Base-by-base conservation (phyloP, 2,888 invertebrate genomes). In the Drosophila prostipennis region DNA sequence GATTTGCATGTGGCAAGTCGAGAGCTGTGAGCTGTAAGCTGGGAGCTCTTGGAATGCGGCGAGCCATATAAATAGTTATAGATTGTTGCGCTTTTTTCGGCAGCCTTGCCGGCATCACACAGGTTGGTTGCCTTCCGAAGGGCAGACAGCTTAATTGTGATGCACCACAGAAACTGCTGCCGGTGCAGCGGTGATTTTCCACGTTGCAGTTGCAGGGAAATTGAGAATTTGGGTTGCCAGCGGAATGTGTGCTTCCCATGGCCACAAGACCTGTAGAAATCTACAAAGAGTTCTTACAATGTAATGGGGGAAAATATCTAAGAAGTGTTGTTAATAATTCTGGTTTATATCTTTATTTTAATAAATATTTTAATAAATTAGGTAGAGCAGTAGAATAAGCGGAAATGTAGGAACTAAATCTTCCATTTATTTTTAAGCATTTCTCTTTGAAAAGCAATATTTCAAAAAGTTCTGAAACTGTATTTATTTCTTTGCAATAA, bases 81-180 rank as follows among this genome's bases (percentile, higher is more conserved):
- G 84, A 63, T 65, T 49, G 54, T 45, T 51, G 65, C 43, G 49
- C 52, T 65, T 53, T 53, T 55, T 64, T 70, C 71, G 64, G 57
- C 71, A 88, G 87, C 89, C 89, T 80, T 80, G 80, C 63, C 53
- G 63, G 43, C 49, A 45, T 73, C 74, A 39, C 59, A 69, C 69
- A 69, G 69, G 73, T 69, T 60, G 69, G 73, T 69, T 60, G 59
- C 51, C 58, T 60, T 53, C 61, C 40, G 72, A 65, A 59, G 56
- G 72, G 58, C 63, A 56, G 83, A 80, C 78, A 78, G 52, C 57
- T 80, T 78, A 78, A 78, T 78, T 78, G 78, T 49, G 58, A 53
- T 37, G 40, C 54, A 19, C 39, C 60, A 11, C 59, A 11, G 5
- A 57, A 60, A n/a, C 32, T 36, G 69, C 51, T 46, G 65, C 70